phyloP scores from a whole-genome alignment of 1,140 invertebrate species.

The Drosophila nasuta region DNA sequence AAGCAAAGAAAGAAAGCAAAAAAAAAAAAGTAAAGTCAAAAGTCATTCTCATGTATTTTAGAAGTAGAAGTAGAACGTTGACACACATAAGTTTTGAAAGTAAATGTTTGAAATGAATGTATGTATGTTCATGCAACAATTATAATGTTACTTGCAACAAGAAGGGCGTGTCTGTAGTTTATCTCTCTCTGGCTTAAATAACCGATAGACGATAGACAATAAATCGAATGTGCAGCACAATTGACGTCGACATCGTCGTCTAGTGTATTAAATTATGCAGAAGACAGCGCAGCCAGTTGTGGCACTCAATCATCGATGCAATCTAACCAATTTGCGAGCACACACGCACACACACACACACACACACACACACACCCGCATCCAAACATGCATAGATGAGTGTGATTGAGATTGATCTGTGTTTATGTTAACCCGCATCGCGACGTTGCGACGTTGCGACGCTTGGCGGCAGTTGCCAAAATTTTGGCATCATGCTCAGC shows the following conservation, averaged over 20 bases:
- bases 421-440: conserved; percentile 46
- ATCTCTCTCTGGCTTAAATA: not conserved
- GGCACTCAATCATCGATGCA: conserved; percentile 42
- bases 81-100: no score
- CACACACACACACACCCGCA: conserved; percentile 20
- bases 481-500: conserved; percentile 8
- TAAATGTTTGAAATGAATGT: no score
- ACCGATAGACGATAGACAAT: conserved; percentile 20
- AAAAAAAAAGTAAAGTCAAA: not conserved
- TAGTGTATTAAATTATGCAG: conserved; percentile 36
- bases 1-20: not conserved
- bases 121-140: not conserved
- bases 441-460: not conserved
- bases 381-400: conserved; percentile 8
- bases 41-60: not conserved
- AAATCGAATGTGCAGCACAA: conserved; percentile 8
- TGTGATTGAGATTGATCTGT: conserved; percentile 51
- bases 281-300: not conserved
- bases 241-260: not conserved
- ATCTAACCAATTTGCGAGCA: conserved; percentile 36
- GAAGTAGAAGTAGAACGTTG: no score
- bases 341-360: conserved; percentile 26
- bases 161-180: not conserved
- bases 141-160: not conserved
- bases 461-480: conserved; percentile 24